Base-by-base conservation (phyloP, 1,140 invertebrate genomes). In the Anastrepha ludens region DNA sequence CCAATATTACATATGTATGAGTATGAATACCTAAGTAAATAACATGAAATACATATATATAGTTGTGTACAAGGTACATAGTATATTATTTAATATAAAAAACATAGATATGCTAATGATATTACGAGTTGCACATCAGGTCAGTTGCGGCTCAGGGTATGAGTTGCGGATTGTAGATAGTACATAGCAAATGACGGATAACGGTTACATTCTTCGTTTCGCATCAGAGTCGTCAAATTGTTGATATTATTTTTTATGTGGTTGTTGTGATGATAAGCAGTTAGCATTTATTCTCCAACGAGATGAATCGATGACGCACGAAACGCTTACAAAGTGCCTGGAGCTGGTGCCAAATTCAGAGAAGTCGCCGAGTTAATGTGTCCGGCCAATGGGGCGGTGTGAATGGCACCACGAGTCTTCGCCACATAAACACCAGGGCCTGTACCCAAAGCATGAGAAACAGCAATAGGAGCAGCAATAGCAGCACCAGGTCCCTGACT, bases 381-480 rank as follows among this genome's bases (percentile, higher is more conserved):
- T 89, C 94, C 94, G 85, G 94, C 94, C 58, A 94, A 91, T 29
- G 94, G 94, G 89, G 94, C 94, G 86, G 93, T 93, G 89, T 94
- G 94, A 58, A 94, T 90, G 88, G 94, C 93, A 86, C 94, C 94
- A 88, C 94, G 93, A 64, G 93, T 94, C 89, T 94, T 94, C 87
- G 94, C 94, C 29, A 94, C 94, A 89, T 94, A 94, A 87, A 91
- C 91, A 87, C 92, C 92, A 87, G 92, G 89, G 2, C 87, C 87
- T 8, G 65, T 85, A 70, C 91, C 92, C 17, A 86, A 90, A 20
- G 87, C 88, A 3, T 74, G 29, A 59, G 74, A 70, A 78, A 65
- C 64, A 55, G 44, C 86, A 47, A 86, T 41, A 1, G 47, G 74
- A 60, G 64, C 74, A 41, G 58, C 67, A 70, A 58, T 17, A 44